These are phyloP conservation scores for Tigriopus californicus DNA, from an alignment of 2,888 invertebrate species.

Conservation along the genomic window DNA sequence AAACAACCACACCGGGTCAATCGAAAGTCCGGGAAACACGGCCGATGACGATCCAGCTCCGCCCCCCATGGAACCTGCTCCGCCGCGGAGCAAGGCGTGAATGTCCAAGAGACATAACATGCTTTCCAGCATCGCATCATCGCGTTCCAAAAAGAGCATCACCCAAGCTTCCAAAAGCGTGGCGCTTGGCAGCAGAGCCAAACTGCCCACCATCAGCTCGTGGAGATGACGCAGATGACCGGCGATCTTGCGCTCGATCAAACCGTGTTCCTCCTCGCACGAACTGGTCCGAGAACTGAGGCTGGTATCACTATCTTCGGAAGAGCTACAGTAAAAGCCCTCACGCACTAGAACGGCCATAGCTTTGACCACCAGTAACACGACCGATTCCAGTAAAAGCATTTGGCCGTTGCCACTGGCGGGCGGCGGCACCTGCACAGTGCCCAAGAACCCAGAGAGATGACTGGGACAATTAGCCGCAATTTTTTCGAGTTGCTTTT, in stretches of 20 bases:
- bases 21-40: slow-evolving; percentile 35
- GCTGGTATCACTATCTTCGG: slow-evolving; percentile 31
- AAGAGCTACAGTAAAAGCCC: slow-evolving; percentile 56
- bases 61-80: slow-evolving; percentile 59
- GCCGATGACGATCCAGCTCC: slow-evolving; percentile 44
- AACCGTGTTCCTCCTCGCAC: slow-evolving; percentile 35
- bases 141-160: slow-evolving; percentile 1
- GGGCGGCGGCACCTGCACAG: background rate
- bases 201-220: background rate
- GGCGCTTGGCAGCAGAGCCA: background rate
- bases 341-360: slow-evolving; percentile 77
- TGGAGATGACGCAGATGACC: background rate
- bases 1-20: slow-evolving; percentile 70
- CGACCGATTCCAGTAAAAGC: slow-evolving; percentile 33
- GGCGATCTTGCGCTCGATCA: background rate
- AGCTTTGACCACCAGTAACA: slow-evolving; percentile 65
- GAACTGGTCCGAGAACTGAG: slow-evolving; percentile 38
- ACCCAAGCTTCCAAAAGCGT: background rate
- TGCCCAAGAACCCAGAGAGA: background rate
- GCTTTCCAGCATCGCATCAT: slow-evolving; percentile 10
- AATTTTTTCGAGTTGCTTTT: slow-evolving; percentile 29
- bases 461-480: background rate
- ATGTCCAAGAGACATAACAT: slow-evolving; percentile 13
- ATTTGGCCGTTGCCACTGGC: background rate
- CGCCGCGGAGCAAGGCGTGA: background rate